Conservation (phyloP, 1,140 invertebrate genomes). For the Homalodisca vitripennis region DNA sequence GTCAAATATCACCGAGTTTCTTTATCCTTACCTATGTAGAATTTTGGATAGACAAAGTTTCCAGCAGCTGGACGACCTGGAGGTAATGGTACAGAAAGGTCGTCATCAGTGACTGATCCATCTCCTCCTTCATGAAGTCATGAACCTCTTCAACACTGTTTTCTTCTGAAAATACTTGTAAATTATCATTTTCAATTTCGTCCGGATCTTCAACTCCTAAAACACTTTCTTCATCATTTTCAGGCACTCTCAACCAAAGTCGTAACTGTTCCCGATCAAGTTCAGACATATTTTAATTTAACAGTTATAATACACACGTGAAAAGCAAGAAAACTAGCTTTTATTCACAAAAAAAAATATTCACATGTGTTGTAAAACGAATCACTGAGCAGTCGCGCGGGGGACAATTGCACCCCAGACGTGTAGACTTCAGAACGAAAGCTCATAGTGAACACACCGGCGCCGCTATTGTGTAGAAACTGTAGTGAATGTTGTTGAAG, state of each 20-base stretch:
- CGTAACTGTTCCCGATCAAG: background rate
- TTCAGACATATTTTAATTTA: background rate
- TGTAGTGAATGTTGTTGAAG: background rate
- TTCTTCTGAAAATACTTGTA: background rate
- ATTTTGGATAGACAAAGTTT: background rate
- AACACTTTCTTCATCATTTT: background rate
- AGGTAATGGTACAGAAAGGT: no score
- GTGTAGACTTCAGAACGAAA: background rate
- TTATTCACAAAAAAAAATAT: background rate
- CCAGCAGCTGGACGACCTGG: no score
- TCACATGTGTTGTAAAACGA: no score
- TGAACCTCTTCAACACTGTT: background rate
- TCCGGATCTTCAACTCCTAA: no score
- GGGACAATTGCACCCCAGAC: background rate
- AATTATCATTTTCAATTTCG: background rate
- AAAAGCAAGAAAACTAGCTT: background rate
- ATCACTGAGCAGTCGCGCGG: background rate
- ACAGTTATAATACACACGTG: background rate
- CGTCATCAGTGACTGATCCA: no score
- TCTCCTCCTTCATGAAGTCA: background rate
- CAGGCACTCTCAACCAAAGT: background rate
- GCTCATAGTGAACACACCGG: background rate
- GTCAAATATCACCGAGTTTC: background rate
- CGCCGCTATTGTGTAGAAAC: background rate
- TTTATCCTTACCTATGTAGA: constrained; percentile 15